These are phyloP conservation scores for Drosophila barbarae DNA, from an alignment of 2,888 invertebrate species.

Conservation along the genomic window DNA sequence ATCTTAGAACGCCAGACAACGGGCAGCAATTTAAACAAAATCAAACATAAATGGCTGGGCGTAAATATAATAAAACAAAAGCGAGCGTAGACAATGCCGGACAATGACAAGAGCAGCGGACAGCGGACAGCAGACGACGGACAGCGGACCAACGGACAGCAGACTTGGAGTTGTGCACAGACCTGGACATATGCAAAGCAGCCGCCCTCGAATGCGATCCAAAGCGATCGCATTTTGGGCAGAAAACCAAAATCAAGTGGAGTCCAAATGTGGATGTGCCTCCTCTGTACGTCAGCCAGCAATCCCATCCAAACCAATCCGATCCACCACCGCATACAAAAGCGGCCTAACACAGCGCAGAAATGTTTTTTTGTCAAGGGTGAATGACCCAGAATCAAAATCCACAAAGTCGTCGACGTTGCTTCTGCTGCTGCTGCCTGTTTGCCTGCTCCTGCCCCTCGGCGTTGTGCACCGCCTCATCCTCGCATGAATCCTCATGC, in stretches of 20 bases:
- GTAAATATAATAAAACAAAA: constrained; percentile 44
- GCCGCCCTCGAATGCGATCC: constrained; percentile 12
- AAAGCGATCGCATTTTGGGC: constrained; percentile 58
- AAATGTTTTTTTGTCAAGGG: constrained; percentile 74
- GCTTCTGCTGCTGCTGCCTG: constrained; percentile 43
- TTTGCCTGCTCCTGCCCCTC: constrained; percentile 35
- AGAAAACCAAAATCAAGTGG: constrained; percentile 44
- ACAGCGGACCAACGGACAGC: constrained; percentile 13
- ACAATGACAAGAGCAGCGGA: constrained; percentile 36
- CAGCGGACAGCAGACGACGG: constrained; percentile 4
- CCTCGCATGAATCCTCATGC: constrained; percentile 31
- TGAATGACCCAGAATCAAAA: constrained; percentile 78
- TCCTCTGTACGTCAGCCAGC: constrained; percentile 58
- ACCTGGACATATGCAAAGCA: constrained; percentile 34
- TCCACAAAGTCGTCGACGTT: constrained; percentile 64
- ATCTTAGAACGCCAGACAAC: constrained; percentile 28
- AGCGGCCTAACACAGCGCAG: constrained; percentile 72
- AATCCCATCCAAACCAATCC: constrained; percentile 41
- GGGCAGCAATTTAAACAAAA: constrained; percentile 61
- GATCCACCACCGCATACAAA: constrained; percentile 53
- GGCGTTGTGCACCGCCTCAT: constrained; percentile 24
- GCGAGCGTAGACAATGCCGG: constrained; percentile 37
- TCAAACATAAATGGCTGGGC: constrained; percentile 49
- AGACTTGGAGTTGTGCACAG: constrained; percentile 21
- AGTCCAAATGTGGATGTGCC: constrained; percentile 60